Percentiles rank a stretch among this genome's conserved stretches.
Conservation (phyloP, 2,888 invertebrate genomes). For the Hypomecis punctinalis region DNA sequence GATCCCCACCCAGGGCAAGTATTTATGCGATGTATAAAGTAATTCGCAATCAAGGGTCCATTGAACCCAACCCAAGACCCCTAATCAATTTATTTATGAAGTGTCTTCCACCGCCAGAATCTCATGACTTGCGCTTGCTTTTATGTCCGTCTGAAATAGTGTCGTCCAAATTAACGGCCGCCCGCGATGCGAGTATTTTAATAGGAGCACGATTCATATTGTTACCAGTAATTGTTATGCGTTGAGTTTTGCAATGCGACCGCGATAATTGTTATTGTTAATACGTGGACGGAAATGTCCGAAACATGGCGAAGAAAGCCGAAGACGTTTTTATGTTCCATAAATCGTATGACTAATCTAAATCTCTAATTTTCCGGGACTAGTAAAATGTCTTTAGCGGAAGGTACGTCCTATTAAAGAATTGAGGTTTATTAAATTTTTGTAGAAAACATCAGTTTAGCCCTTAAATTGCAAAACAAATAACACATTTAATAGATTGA, state of each 20-base stretch:
- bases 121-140: conserved; percentile 34
- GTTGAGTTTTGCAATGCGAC: conserved; percentile 16
- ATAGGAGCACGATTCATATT: conserved; percentile 32
- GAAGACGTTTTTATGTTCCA: neutral
- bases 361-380: too few relatives aligned
- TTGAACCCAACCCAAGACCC: too few relatives aligned
- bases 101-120: neutral
- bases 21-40: too few relatives aligned
- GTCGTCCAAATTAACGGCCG: conserved; percentile 47
- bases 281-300: conserved; percentile 29
- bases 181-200: conserved; percentile 25
- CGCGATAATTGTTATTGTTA: conserved; percentile 22
- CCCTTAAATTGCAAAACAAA: too few relatives aligned
- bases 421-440: too few relatives aligned
- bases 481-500: too few relatives aligned
- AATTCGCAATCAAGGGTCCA: too few relatives aligned
- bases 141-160: conserved; percentile 50
- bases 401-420: too few relatives aligned
- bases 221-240: conserved; percentile 24
- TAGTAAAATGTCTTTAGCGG: too few relatives aligned
- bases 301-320: conserved; percentile 9
- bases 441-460: too few relatives aligned
- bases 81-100: too few relatives aligned
- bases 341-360: neutral
- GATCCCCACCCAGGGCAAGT: too few relatives aligned